Conservation (phyloP, 2,888 invertebrate species). For the Epirrhoe alternata region DNA sequence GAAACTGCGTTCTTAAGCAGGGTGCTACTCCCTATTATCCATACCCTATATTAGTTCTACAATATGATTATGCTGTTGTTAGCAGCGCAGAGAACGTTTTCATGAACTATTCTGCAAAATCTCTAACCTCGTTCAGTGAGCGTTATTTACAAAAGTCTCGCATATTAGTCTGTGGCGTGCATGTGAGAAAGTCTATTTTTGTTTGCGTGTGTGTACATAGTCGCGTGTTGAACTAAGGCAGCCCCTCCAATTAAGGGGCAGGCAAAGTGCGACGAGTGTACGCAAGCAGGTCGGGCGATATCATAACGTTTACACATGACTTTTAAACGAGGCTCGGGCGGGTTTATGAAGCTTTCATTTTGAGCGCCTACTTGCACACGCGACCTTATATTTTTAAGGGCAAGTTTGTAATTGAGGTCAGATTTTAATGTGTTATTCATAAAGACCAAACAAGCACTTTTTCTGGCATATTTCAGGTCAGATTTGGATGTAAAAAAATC, state of each 20-base stretch:
- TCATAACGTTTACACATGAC: conserved; percentile 76
- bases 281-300: conserved; percentile 76
- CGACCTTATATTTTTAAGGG: conserved; percentile 38
- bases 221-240: conserved; percentile 70
- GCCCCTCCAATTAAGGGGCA: conserved; percentile 79
- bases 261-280: conserved; percentile 76
- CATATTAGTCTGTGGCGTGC: conserved; percentile 59
- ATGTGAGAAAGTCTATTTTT: conserved; percentile 62
- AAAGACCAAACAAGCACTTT: not conserved
- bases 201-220: conserved; percentile 61
- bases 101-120: conserved; percentile 71
- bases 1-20: conserved; percentile 25
- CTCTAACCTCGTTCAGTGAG: conserved; percentile 66
- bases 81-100: conserved; percentile 59
- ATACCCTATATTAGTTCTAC: conserved; percentile 35
- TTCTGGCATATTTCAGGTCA: not conserved
- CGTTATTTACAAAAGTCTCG: conserved; percentile 55
- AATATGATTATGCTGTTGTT: conserved; percentile 46
- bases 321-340: conserved; percentile 68
- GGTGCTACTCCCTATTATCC: conserved; percentile 26
- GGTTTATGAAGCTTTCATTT: conserved; percentile 64
- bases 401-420: conserved; percentile 29
- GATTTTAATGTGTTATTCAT: conserved; percentile 1
- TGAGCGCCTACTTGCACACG: conserved; percentile 43
- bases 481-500: not conserved